Percentiles rank a stretch among this genome's conserved stretches.
Evolutionary conservation across 2,888 invertebrate genomes (phyloP).

Genomic region (Agrochola macilenta): DNA sequence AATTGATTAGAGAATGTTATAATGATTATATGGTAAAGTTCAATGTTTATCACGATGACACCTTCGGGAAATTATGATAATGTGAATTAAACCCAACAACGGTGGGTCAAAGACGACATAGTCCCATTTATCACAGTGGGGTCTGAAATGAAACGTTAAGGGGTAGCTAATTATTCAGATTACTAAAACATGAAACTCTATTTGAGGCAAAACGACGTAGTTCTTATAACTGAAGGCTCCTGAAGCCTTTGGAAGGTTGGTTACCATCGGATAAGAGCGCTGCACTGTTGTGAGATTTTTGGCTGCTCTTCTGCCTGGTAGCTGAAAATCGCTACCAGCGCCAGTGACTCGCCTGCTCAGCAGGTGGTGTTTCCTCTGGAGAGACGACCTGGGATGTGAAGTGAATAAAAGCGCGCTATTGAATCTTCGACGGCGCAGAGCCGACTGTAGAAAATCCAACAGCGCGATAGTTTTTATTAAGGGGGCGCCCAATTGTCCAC

Average conservation of each 20-base stretch:
- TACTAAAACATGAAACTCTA: background rate
- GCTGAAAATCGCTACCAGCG: too few species aligned
- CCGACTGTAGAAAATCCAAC: background rate
- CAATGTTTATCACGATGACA: background rate
- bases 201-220: background rate
- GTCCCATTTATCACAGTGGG: background rate
- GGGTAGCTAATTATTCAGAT: background rate
- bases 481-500: background rate
- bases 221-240: background rate
- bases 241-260: background rate
- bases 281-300: background rate
- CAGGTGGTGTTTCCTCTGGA: background rate
- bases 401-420: background rate
- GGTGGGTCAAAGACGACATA: background rate
- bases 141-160: background rate
- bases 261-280: background rate
- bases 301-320: background rate
- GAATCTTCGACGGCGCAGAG: background rate
- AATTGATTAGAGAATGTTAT: slow-evolving; percentile 17
- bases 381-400: background rate
- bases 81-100: background rate
- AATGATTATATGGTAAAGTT: background rate
- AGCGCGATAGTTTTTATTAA: background rate
- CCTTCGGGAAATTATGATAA: background rate
- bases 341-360: background rate